phyloP scores from a whole-genome alignment of 1,140 invertebrate genomes.

The Eueides isabella region DNA sequence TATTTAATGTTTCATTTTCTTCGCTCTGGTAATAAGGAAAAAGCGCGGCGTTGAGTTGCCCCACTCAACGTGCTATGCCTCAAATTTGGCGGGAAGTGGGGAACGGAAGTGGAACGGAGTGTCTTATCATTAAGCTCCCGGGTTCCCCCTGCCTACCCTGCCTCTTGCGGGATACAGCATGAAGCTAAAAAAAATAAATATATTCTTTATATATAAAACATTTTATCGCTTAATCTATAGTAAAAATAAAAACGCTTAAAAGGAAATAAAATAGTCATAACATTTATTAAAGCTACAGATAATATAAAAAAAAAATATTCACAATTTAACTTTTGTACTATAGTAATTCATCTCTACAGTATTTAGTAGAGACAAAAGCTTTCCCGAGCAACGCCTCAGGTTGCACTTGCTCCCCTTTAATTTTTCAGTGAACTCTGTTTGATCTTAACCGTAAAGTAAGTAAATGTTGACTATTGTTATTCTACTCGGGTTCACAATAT shows the following conservation, averaged over 20 bases:
- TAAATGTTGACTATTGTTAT: conserved; percentile 4
- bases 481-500: neutral
- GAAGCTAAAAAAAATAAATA: no score
- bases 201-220: no score
- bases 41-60: no score
- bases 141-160: no score
- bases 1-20: no score
- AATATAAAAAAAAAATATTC: conserved; percentile 1
- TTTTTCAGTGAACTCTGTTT: conserved; percentile 27
- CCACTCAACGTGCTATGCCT: no score
- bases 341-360: conserved; percentile 6
- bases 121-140: no score
- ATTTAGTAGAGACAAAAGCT: conserved; percentile 16
- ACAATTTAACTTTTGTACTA: neutral
- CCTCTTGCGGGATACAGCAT: no score
- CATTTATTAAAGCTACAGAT: neutral
- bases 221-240: neutral
- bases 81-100: no score
- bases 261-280: conserved; percentile 2
- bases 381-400: conserved; percentile 7
- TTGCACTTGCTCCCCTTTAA: conserved; percentile 24
- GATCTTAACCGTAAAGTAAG: conserved; percentile 13
- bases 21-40: no score
- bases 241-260: neutral
- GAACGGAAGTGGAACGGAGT: no score